Base-by-base conservation (phyloP, 2,888 invertebrate genomes). In the Thyatira batis region DNA sequence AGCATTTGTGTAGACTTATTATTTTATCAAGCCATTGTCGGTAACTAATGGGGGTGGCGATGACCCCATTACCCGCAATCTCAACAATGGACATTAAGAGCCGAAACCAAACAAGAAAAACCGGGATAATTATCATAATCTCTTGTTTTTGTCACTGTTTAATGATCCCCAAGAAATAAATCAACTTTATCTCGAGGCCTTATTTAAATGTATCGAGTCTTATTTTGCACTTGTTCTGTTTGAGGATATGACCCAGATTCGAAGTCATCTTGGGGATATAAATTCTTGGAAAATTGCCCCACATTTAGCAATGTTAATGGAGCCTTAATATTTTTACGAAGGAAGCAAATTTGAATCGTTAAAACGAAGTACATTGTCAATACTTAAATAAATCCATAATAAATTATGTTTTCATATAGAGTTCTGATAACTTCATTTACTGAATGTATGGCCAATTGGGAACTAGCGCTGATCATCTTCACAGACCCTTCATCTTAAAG, bases 91-190 rank as follows among this genome's bases (percentile, higher is more conserved):
- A 45, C 57, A 55, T 52, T 50, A 58, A 53, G 57, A 59, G 57
- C 57, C 58, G 57, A 63, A 55, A 62, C 58, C 58, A 65, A 54
- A 65, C 46, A 21, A 55, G 44, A 54, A 43, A 58, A 53, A 55
- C 45, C 57, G 61, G 10, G 58, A 68, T 73, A 71, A 76, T 71
- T 66, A 72, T 63, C 62, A 71, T 73, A 72, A 69, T 62, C 56
- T 55, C 52, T 53, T 66, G 65, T 68, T 69, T 64, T 74, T 63
- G 67, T 58, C 57, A 49, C 39, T 54, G 56, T 62, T 75, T 71
- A 76, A 74, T 71, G 73, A 63, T 56, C 43, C 55, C 52, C 60
- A 52, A 60, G 58, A 56, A 44, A 60, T 59, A 63, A 64, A 68
- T 67, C 51, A 54, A 27, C 28, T 28, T 48, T 20, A 44, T 54